Base-by-base conservation (phyloP, 2,888 invertebrate genomes). In the Melitaea athalia region DNA sequence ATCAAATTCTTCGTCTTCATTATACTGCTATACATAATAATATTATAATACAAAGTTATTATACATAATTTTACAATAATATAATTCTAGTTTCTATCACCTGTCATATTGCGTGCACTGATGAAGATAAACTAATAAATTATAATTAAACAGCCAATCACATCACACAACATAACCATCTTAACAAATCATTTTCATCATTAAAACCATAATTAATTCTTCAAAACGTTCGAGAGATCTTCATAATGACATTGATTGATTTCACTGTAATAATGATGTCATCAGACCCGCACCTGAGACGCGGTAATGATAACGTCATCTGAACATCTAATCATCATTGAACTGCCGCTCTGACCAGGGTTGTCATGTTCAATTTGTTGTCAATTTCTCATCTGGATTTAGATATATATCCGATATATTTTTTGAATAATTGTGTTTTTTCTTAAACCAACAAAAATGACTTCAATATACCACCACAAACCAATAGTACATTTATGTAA, bases 251-350 rank as follows among this genome's bases (percentile, higher is more conserved):
- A 10, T 57, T 42, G 42, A 42, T 57, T 57, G 38, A 42, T 42
- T 57, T 49, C 50, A 38, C 50, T 50, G 38, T 50, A 62, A 50
- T 50, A 38, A 33, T 49, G 62, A 50, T 62, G 50, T 50, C 62
- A 62, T 62, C 31, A 1, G n/a, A 15, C 7, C 49, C 49, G 14
- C 7, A 38, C 59, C 53, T 60, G 68, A 64, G 60, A 60, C 24
- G 12, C 14, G 53, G 15, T 15, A n/a, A 15, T 57, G n/a, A 42
- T 57, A 62, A 64, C 63, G 63, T 17, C 64, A 64, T 59, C 55
- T 45, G 45, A 45, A 50, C 10, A 63, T 69, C 38, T 38, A 43
- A 61, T 60, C 42, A 55, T 49, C 50, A 50, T 62, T 59, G 43
- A 63, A 63, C 63, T 43, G 53, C 43, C 24, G 24, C 24, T 1